Conservation (phyloP, 1,140 invertebrate genomes). For the Aphelenchoides avenae region DNA sequence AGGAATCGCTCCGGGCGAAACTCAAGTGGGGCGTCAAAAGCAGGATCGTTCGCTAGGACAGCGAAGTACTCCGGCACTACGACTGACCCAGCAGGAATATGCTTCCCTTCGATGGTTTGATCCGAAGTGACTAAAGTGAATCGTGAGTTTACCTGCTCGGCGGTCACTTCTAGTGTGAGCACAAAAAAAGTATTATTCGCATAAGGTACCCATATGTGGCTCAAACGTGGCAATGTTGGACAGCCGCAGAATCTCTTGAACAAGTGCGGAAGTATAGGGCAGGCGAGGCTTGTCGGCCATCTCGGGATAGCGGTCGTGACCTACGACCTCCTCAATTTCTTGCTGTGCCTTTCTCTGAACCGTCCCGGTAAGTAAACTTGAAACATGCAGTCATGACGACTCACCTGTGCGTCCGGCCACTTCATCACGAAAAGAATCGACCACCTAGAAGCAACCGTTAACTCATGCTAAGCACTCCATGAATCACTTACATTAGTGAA, state of each 20-base stretch:
- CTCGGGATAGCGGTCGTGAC: background rate
- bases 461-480: too few relatives aligned
- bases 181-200: too few relatives aligned
- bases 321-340: constrained; percentile 6
- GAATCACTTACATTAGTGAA: background rate
- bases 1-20: constrained; percentile 15
- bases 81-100: background rate
- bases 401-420: constrained; percentile 8
- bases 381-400: too few relatives aligned
- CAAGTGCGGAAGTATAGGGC: constrained; percentile 4
- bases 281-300: constrained; percentile 4
- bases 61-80: background rate
- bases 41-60: background rate
- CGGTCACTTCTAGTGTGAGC: too few relatives aligned
- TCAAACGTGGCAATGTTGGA: constrained; percentile 1
- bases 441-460: constrained; percentile 5
- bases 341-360: constrained; percentile 8
- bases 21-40: background rate
- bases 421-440: constrained; percentile 2
- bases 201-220: background rate
- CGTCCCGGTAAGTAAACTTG: too few relatives aligned
- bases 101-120: background rate
- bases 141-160: too few relatives aligned
- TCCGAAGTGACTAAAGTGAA: constrained; percentile 2
- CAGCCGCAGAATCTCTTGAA: constrained; percentile 3